Conservation (phyloP, 2,113 vertebrate genomes). For the Thalassarche chlororhynchos region DNA sequence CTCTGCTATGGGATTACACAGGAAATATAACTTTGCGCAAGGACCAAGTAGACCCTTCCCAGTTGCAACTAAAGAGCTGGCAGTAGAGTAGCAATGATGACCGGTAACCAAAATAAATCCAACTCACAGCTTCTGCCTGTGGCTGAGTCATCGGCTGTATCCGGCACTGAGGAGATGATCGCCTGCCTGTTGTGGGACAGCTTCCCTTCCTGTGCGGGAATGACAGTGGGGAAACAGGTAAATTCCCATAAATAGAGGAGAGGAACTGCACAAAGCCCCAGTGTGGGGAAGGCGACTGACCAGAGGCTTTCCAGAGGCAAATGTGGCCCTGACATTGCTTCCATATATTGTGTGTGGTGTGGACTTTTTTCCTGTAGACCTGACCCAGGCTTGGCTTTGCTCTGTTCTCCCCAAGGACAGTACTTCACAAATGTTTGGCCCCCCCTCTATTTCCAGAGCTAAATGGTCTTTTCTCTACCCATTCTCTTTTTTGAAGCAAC, state of each 20-base stretch:
- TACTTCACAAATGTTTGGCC: neutral
- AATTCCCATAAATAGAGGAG: neutral
- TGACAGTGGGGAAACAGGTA: neutral
- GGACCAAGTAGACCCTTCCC: neutral
- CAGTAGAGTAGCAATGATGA: neutral
- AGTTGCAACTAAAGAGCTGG: neutral
- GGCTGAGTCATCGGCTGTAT: neutral
- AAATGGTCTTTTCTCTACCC: neutral
- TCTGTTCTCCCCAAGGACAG: neutral
- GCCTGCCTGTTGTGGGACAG: neutral
- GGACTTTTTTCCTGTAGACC: neutral
- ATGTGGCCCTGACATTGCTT: neutral
- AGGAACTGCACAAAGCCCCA: neutral
- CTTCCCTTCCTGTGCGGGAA: slow-evolving; percentile 17
- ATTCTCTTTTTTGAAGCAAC: neutral
- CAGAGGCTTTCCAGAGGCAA: neutral
- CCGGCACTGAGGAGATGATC: neutral
- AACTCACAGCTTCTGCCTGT: slow-evolving; percentile 45
- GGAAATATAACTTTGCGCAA: fast-evolving
- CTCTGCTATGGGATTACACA: neutral
- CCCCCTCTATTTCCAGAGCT: neutral
- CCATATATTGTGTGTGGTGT: neutral
- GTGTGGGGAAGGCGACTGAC: neutral
- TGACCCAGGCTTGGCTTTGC: neutral
- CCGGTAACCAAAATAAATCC: neutral